phyloP scores from a whole-genome alignment of 2,113 vertebrate species.

The Thunnus thynnus region DNA sequence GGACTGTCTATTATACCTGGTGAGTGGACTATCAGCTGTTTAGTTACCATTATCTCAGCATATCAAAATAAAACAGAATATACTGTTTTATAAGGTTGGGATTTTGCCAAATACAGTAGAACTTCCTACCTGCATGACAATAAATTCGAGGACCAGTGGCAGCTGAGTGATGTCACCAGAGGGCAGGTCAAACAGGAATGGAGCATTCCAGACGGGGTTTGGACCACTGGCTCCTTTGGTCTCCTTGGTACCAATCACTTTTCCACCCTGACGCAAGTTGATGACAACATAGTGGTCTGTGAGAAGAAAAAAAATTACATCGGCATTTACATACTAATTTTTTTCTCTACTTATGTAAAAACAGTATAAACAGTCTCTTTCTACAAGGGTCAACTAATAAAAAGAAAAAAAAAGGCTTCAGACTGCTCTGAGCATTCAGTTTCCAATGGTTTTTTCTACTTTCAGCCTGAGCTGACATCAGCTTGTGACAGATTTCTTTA shows the following conservation, averaged over 20 bases:
- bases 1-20: background rate
- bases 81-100: background rate
- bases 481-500: too few relatives aligned
- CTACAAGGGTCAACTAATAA: too few relatives aligned
- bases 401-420: too few relatives aligned
- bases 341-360: too few relatives aligned
- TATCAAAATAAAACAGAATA: background rate
- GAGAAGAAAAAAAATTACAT: background rate
- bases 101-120: background rate
- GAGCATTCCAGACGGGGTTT: conserved; percentile 87
- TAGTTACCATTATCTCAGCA: background rate
- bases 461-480: too few relatives aligned
- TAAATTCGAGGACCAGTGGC: conserved; percentile 82
- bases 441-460: too few relatives aligned
- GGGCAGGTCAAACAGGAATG: conserved; percentile 88
- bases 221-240: conserved; percentile 80
- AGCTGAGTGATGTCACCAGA: conserved; percentile 82
- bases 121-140: conserved; percentile 86
- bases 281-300: conserved; percentile 88
- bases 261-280: conserved; percentile 80
- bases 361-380: too few relatives aligned
- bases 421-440: too few relatives aligned
- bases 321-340: background rate
- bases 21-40: background rate
- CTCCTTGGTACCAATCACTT: conserved; percentile 83